A percentile compares a stretch with the other conserved stretches of the same genome.
phyloP scores from a whole-genome alignment of 2,888 invertebrate genomes.

The Microctonus aethiopoides region DNA sequence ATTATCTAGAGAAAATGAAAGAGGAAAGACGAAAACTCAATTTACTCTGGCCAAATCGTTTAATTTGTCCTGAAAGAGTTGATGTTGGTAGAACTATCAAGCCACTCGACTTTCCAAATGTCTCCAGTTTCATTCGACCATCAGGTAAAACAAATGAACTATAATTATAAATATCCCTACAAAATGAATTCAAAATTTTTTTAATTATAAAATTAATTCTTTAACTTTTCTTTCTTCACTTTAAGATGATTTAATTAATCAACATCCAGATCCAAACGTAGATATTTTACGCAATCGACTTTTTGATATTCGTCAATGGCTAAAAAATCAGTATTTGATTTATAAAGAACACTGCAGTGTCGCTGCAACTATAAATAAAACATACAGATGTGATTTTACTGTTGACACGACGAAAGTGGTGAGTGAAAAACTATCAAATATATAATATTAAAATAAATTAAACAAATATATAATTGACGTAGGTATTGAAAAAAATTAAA shows the following conservation, averaged over 20 bases:
- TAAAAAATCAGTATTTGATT: conserved; percentile 54
- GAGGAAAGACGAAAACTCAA: conserved; percentile 35
- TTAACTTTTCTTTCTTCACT: background rate
- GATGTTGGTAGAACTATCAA: conserved; percentile 31
- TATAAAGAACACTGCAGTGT: conserved; percentile 52
- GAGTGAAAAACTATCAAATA: background rate
- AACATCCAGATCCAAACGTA: conserved; percentile 11
- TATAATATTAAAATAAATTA: too few species aligned
- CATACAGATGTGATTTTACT: conserved; percentile 47
- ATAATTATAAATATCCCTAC: background rate
- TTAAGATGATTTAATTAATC: background rate
- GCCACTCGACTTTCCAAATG: conserved; percentile 54
- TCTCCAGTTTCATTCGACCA: conserved; percentile 44
- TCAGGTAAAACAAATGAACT: conserved; percentile 42
- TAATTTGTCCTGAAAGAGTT: conserved; percentile 29
- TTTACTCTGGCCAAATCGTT: conserved; percentile 28
- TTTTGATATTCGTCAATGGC: conserved; percentile 51
- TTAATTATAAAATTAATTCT: too few species aligned
- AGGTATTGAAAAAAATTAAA: background rate
- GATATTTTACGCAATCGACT: conserved; percentile 45
- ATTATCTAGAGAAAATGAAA: conserved; percentile 36
- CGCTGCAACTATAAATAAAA: conserved; percentile 50
- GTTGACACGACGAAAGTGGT: conserved; percentile 48
- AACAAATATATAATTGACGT: too few species aligned
- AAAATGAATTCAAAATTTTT: background rate